phyloP scores from a whole-genome alignment of 2,113 vertebrate genomes.

The Lophura nycthemera region DNA sequence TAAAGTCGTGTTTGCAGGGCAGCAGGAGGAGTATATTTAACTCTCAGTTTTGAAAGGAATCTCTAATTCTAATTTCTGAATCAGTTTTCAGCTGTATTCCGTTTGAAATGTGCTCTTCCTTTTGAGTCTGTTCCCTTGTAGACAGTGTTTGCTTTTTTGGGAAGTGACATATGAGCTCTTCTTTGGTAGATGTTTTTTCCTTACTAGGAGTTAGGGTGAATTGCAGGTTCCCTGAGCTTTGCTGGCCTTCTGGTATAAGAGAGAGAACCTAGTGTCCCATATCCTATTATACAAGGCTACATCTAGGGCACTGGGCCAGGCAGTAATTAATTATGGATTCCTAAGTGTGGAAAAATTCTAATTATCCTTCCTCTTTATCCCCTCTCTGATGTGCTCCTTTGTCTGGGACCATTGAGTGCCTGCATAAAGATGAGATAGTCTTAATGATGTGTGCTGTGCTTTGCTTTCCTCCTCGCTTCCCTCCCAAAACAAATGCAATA shows the following conservation, averaged over 20 bases:
- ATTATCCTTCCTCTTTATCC: neutral
- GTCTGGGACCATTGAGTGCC: neutral
- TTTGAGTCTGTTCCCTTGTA: neutral
- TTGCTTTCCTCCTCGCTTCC: neutral
- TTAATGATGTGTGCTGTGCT: neutral
- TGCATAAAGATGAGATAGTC: neutral
- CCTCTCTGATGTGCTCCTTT: neutral
- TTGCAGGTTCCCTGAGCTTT: neutral
- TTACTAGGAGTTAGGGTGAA: neutral
- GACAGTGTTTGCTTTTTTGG: neutral
- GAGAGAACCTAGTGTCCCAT: rapidly evolving
- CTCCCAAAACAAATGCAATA: neutral
- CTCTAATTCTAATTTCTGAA: neutral
- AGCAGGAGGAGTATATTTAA: neutral
- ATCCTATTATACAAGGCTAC: neutral
- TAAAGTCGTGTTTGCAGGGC: neutral
- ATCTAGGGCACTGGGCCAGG: neutral
- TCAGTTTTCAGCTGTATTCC: rapidly evolving
- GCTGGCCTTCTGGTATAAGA: neutral
- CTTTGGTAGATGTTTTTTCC: neutral
- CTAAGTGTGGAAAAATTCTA: neutral
- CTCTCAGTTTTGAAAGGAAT: rapidly evolving
- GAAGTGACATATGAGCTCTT: neutral
- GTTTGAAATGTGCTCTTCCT: rapidly evolving
- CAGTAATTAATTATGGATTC: neutral